Conservation (phyloP, 2,797 vertebrate genomes). For the Malurus leucopterus region DNA sequence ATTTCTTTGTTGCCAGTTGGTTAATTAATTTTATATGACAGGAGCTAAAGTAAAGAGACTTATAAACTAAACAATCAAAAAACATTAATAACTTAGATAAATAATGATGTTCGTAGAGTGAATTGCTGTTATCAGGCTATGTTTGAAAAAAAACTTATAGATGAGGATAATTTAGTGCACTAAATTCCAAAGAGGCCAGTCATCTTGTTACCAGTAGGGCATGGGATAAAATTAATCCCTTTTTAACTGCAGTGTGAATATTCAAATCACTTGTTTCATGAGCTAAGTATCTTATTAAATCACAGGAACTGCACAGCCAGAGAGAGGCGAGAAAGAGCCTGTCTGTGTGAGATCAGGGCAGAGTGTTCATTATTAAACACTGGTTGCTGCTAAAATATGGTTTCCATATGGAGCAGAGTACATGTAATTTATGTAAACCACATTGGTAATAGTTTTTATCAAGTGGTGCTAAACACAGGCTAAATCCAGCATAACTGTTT, state of each 20-base stretch:
- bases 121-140: conserved; percentile 75
- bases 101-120: conserved; percentile 55
- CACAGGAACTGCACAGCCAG: conserved; percentile 34
- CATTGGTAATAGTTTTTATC: conserved; percentile 59
- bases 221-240: conserved; percentile 77
- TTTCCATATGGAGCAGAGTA: conserved; percentile 59
- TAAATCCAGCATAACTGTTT: conserved; percentile 36
- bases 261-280: conserved; percentile 81
- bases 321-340: background rate
- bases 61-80: conserved; percentile 61
- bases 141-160: conserved; percentile 81
- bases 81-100: conserved; percentile 62
- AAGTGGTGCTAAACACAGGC: conserved; percentile 49
- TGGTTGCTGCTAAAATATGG: conserved; percentile 57
- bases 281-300: conserved; percentile 80
- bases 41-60: conserved; percentile 1
- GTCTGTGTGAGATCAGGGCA: conserved; percentile 1
- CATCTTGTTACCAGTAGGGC: conserved; percentile 81
- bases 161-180: conserved; percentile 81
- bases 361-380: conserved; percentile 47
- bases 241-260: conserved; percentile 83
- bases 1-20: background rate
- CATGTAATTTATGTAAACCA: conserved; percentile 65
- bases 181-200: conserved; percentile 82
- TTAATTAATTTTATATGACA: conserved; percentile 51